Base-by-base conservation (phyloP, 2,888 invertebrate species). In the Lepidonotus clava region DNA sequence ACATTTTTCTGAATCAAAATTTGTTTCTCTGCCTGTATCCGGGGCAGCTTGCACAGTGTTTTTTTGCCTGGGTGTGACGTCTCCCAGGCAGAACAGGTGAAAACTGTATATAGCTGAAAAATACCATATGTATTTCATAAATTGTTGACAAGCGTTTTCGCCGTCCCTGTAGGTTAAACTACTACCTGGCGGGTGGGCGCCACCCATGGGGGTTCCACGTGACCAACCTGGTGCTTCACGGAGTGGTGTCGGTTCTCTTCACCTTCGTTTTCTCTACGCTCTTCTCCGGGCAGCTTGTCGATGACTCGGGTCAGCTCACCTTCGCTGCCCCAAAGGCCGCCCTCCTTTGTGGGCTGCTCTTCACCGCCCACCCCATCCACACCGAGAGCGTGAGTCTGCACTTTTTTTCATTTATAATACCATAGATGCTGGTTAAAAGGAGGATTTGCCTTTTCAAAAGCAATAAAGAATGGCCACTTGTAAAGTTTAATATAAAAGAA, bases 321-420 rank as follows among this genome's bases (percentile, higher is more conserved):
- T 86, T 86, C 40, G 66, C 51, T 46, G 67, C 83, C 14, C 77
- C 83, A 11, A 86, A 61, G 84, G 89, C 94, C 2, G 95, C 96
- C 61, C 96, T 96, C 91, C 94, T 96, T 86, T 96, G 96, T 56
- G 95, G 97, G 24, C 90, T 97, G 1, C 93, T 98, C 38, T 99
- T 98, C 95, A 96, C 98, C 21, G 96, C 97, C 24, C 99, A 99
- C 95, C 99, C 99, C 0, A 95, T 99, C 83, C 99, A 99, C 94
- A 96, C 97, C 0, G 99, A 99, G 95, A 97, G 97, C 87, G 97
- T 96, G 93, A 94, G 95, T 91, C 1, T 46, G 14, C 21, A 51
- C 11, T 56, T 34, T 41, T 76, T n/a, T 36, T 21, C 40, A 14
- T 14, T 11, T 51, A 21, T 14, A 51, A 51, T 51, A n/a, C n/a